Percentiles rank a stretch among this genome's conserved stretches.
Conservation (phyloP, 2,888 invertebrate genomes). For the Meandrusa payeni region DNA sequence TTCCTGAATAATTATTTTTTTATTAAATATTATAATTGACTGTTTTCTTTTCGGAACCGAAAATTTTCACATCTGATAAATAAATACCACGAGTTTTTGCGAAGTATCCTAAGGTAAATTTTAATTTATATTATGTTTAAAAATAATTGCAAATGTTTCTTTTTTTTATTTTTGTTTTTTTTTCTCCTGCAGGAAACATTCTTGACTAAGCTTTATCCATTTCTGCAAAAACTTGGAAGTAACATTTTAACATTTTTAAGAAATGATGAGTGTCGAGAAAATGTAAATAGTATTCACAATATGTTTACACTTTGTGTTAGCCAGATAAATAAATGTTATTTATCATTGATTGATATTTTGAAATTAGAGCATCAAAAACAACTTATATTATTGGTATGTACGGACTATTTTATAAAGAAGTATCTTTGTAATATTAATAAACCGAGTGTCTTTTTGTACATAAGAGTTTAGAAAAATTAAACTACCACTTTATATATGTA, state of each 20-base stretch:
- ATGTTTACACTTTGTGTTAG: conserved; percentile 59
- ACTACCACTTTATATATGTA: too few species aligned
- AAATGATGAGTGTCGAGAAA: conserved; percentile 30
- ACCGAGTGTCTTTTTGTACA: too few species aligned
- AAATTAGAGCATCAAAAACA: conserved; percentile 51
- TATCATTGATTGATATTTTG: conserved; percentile 59
- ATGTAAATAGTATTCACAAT: conserved; percentile 42
- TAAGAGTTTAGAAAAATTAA: too few species aligned
- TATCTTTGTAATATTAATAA: too few species aligned
- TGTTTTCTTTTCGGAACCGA: too few species aligned
- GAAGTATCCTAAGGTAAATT: too few species aligned
- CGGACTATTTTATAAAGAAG: neutral
- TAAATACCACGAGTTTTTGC: too few species aligned
- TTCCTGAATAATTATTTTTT: too few species aligned
- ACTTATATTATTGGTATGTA: conserved; percentile 47
- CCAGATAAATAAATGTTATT: conserved; percentile 64
- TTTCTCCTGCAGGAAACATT: conserved; percentile 17
- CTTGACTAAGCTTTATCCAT: conserved; percentile 15
- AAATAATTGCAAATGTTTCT: neutral
- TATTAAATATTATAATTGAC: too few species aligned
- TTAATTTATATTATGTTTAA: too few species aligned
- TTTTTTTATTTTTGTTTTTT: neutral
- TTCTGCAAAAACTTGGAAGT: conserved; percentile 34
- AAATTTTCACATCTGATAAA: too few species aligned
- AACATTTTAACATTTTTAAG: conserved; percentile 37